Base-by-base conservation (phyloP, 2,888 invertebrate genomes). In the Philopedon plagiatum region DNA sequence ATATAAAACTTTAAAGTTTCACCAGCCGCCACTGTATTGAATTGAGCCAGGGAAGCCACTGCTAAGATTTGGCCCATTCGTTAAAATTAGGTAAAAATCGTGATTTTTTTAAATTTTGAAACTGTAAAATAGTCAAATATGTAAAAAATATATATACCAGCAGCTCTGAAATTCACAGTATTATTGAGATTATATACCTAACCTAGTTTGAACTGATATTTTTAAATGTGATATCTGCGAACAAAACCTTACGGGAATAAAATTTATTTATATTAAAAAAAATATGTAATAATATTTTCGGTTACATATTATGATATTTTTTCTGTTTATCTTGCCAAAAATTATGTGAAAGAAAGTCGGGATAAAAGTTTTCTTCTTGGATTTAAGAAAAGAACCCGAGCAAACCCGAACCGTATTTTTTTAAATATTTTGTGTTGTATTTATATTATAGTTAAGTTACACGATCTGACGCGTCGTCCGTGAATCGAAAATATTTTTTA, bases 131-230 rank as follows among this genome's bases (percentile, higher is more conserved):
- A n/a, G 46, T 21, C 61, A 61, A 61, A 57, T 29, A 57, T 57
- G 65, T 66, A 66, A 66, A 66, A 62, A 57, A 66, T 66, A 66
- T 66, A n/a, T n/a, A 11, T 26, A 13, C n/a, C 34, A 46, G 66
- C 18, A 57, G 32, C 57, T 54, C 44, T 11, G 57, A 65, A 57
- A 19, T 34, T n/a, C 11, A 51, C 67, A 67, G 67, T 67, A 67
- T 67, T 67, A 60, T 60, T 21, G 23, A 67, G 21, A 66, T 54
- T 44, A 19, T 44, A 18, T n/a, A n/a, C 9, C 34, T 29, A 44
- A 26, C 1, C 15, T 9, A n/a, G n/a, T n/a, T 34, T 2, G 66
- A 37, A 67, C 62, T 61, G 69, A 69, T 61, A 68, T 68, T 54
- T 51, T 15, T 64, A n/a, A 62, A 37, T 68, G 68, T 68, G 68